phyloP scores from a whole-genome alignment of 1,140 invertebrate species.

The Drosophila sulfurigaster region DNA sequence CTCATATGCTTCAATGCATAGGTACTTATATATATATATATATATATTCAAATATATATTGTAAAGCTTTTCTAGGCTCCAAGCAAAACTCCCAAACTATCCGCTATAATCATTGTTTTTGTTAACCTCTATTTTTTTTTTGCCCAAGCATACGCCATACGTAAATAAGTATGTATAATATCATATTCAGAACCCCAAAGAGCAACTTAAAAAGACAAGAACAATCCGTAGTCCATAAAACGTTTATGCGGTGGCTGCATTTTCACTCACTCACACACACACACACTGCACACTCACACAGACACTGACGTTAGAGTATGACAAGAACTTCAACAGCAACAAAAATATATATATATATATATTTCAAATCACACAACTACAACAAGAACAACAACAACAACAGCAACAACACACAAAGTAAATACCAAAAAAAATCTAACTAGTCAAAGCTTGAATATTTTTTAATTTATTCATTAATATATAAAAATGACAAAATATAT shows the following conservation, averaged over 20 bases:
- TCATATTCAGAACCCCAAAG: slow-evolving; percentile 16
- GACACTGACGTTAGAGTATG: slow-evolving; percentile 24
- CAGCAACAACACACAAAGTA: slow-evolving; percentile 50
- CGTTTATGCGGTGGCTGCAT: slow-evolving; percentile 9
- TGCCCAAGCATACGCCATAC: slow-evolving; percentile 16
- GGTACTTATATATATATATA: slow-evolving; percentile 23
- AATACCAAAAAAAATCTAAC: slow-evolving; percentile 68
- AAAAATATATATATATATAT: slow-evolving; percentile 61
- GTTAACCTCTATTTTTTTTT: background rate
- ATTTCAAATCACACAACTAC: slow-evolving; percentile 58
- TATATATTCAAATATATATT: slow-evolving; percentile 25
- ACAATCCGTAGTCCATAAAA: background rate
- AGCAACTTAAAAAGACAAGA: background rate
- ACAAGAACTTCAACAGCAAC: slow-evolving; percentile 44
- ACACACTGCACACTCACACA: slow-evolving; percentile 17
- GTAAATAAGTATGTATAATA: slow-evolving; percentile 20
- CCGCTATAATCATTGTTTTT: slow-evolving; percentile 13
- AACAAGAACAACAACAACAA: slow-evolving; percentile 37
- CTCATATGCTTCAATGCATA: slow-evolving; percentile 35
- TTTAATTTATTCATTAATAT: slow-evolving; percentile 79
- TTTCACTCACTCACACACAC: slow-evolving; percentile 8
- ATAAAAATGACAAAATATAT: slow-evolving; percentile 54
- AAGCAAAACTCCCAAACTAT: slow-evolving; percentile 33
- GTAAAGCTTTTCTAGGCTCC: slow-evolving; percentile 48
- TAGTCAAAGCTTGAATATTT: slow-evolving; percentile 83